Evolutionary conservation across 2,797 vertebrate species (phyloP).

Genomic region (Cossypha caffra): DNA sequence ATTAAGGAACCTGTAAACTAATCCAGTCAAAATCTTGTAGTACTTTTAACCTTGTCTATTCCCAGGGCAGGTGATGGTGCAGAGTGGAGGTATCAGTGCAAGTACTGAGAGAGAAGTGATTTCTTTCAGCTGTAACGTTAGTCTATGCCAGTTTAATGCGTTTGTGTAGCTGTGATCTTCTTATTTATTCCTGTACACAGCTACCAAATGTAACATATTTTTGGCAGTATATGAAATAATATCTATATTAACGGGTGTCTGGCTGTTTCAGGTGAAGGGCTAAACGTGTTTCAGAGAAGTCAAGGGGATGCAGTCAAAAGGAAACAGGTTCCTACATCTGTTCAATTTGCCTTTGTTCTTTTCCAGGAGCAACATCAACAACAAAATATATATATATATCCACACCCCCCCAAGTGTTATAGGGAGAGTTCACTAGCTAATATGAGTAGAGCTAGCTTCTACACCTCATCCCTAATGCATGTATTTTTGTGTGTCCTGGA

Average conservation of each 20-base stretch:
- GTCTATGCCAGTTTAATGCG: background rate
- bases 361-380: background rate
- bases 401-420: background rate
- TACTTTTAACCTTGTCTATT: background rate
- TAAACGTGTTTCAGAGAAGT: constrained; percentile 16
- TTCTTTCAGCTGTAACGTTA: background rate
- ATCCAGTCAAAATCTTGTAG: background rate
- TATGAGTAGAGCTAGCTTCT: background rate
- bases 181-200: constrained; percentile 1
- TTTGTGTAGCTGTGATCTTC: background rate
- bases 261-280: constrained; percentile 12
- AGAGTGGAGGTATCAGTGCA: background rate
- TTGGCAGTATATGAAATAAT: background rate
- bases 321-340: background rate
- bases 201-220: background rate
- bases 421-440: background rate
- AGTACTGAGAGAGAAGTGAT: background rate
- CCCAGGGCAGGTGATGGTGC: background rate
- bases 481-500: background rate
- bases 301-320: background rate
- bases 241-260: background rate
- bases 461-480: background rate
- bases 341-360: background rate
- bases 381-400: background rate
- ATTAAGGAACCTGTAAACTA: background rate